These are phyloP conservation scores for Percopsis transmontana DNA, from an alignment of 2,113 vertebrate genomes.

Conservation along the genomic window DNA sequence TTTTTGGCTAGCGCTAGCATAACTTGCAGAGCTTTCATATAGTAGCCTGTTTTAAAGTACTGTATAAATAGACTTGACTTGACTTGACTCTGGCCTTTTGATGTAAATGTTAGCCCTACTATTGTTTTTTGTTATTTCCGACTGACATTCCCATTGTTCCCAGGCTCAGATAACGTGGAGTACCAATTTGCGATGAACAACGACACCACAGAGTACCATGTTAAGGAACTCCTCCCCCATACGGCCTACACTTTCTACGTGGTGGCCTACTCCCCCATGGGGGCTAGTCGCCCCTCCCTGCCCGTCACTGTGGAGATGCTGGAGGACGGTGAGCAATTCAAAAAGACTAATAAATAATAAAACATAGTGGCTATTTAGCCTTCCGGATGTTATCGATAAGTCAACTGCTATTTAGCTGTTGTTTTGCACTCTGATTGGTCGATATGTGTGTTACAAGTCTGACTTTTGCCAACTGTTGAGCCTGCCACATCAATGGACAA, in stretches of 20 bases:
- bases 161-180: constrained; percentile 87
- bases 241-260: constrained; percentile 94
- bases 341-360: not conserved
- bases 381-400: not conserved
- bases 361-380: not conserved
- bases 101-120: not conserved
- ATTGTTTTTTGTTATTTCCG: not conserved
- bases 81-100: too few relatives aligned
- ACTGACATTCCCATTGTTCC: not conserved
- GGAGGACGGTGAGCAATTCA: constrained; percentile 86
- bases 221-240: constrained; percentile 91
- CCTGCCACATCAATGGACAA: too few relatives aligned
- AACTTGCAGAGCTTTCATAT: too few relatives aligned
- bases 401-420: too few relatives aligned
- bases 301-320: constrained; percentile 85
- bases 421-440: too few relatives aligned
- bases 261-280: constrained; percentile 93
- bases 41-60: too few relatives aligned
- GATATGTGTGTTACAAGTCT: too few relatives aligned
- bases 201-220: constrained; percentile 91
- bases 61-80: too few relatives aligned
- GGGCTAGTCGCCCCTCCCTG: constrained; percentile 88
- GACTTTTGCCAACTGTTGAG: too few relatives aligned
- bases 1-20: too few relatives aligned
- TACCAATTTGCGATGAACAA: constrained; percentile 98